Evolutionary conservation across 2,888 invertebrate species (phyloP).

Genomic region (Myathropa florea): DNA sequence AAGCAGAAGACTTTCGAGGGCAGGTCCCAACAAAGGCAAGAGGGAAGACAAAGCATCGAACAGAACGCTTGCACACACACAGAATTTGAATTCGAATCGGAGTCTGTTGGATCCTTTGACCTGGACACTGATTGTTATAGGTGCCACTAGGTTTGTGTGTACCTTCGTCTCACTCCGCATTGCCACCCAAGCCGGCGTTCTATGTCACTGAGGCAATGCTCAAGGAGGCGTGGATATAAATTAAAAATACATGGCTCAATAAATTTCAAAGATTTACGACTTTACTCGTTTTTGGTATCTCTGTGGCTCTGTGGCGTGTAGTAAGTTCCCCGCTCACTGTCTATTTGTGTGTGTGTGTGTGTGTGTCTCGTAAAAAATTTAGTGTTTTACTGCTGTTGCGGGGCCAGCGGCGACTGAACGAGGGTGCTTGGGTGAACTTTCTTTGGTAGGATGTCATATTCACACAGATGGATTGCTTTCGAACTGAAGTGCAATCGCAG

Average conservation of each 20-base stretch:
- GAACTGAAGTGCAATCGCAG: constrained; percentile 55
- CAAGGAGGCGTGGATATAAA: constrained; percentile 72
- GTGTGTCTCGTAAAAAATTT: constrained; percentile 8
- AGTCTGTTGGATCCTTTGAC: constrained; percentile 65
- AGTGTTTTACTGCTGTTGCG: constrained; percentile 35
- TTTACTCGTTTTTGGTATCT: constrained; percentile 59
- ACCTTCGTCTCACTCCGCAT: not conserved
- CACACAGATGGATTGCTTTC: constrained; percentile 65
- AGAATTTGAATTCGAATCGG: constrained; percentile 62
- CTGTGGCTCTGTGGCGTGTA: constrained; percentile 11
- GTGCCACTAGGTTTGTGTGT: constrained; percentile 1
- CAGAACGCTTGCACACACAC: constrained; percentile 28
- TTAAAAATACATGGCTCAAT: constrained; percentile 74
- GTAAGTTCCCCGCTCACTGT: constrained; percentile 13
- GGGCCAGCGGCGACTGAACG: not conserved
- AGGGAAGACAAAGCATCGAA: constrained; percentile 52
- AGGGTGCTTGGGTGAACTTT: constrained; percentile 41
- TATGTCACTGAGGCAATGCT: constrained; percentile 16
- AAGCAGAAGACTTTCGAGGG: constrained; percentile 24
- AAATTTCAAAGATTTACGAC: constrained; percentile 73
- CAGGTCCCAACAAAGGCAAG: not conserved
- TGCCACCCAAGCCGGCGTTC: not conserved
- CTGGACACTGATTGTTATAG: constrained; percentile 67
- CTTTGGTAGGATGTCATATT: constrained; percentile 67
- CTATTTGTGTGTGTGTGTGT: not conserved